Evolutionary conservation across 2,888 invertebrate genomes (phyloP), one percentile per base, ranked within the genome.

Genomic region (Halictus ligatus): DNA sequence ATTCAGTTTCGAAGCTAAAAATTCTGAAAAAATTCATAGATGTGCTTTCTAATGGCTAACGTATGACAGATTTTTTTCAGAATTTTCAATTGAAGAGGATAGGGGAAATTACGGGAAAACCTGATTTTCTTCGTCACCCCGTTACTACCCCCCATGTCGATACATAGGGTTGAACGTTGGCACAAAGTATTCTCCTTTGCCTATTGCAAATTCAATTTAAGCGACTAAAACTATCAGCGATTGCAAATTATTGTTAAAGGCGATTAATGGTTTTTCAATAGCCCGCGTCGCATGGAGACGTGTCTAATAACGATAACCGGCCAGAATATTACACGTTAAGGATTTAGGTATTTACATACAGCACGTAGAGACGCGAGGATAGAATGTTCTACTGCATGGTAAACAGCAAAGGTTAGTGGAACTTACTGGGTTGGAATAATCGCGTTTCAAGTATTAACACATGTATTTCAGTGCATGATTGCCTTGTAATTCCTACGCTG

Each of bases 361-460:
- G 12, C 13, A n/a, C 29, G 43, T 29, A 69, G 18, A 69, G 18
- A 69, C 58, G 48, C 15, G 25, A 40, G 74, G 29, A 18, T 75
- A 60, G 60, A 75, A 75, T 48, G 58, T 83, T 75, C 50, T 43
- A 29, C 72, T 72, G 46, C 67, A 40, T 40, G 54, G 84, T 72
- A 35, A 54, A 48, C 46, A 67, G 81, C 40, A 75, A 83, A 83
- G 78, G 84, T 71, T 84, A 48, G 58, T 64, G 25, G 60, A 25
- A 83, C 75, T 69, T 75, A 78, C 75, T 83, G 84, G 75, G 46
- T 75, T 25, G 84, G 84, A 84, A 83, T 84, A 84, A 84, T 84
- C 84, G 75, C 25, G 84, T 84, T 83, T 72, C 78, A 83, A 74
- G 83, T 72, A 60, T 84, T 75, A 77, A 75, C 74, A 78, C 75